Evolutionary conservation across 2,113 vertebrate species (phyloP).

Genomic region (Phylloscopus trochiloides): DNA sequence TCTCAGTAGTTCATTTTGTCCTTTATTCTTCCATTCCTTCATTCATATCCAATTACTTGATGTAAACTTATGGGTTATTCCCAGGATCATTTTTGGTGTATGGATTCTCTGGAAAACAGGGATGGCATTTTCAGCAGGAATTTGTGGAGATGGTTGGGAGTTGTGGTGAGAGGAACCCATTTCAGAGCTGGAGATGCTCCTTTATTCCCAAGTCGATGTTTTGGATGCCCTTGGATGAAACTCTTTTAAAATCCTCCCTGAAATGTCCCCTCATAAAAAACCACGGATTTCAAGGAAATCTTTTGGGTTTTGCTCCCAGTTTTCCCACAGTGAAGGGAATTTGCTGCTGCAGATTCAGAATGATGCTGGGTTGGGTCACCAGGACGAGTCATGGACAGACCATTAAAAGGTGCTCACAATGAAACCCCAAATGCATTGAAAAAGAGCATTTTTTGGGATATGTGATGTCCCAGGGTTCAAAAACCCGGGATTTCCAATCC

Average conservation of each 20-base stretch:
- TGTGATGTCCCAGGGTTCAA: background rate
- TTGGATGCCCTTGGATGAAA: background rate
- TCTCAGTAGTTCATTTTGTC: background rate
- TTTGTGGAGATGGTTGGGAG: background rate
- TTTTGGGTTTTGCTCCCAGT: background rate
- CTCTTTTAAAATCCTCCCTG: background rate
- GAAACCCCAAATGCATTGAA: accelerated
- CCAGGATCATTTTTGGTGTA: background rate
- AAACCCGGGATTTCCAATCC: background rate
- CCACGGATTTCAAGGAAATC: background rate
- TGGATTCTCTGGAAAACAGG: background rate
- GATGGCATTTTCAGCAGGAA: background rate
- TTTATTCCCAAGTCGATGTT: background rate
- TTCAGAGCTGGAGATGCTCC: background rate
- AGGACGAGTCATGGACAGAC: background rate
- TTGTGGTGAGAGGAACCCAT: background rate
- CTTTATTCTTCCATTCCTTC: background rate
- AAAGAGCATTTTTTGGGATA: background rate
- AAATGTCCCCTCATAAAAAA: background rate
- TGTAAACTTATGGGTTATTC: accelerated
- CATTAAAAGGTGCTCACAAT: background rate
- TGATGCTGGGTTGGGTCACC: background rate
- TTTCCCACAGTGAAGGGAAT: background rate
- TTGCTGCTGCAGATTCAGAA: background rate
- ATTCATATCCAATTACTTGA: background rate